phyloP scores from a whole-genome alignment of 2,113 vertebrate genomes.

The Dunckerocampus dactyliophorus region DNA sequence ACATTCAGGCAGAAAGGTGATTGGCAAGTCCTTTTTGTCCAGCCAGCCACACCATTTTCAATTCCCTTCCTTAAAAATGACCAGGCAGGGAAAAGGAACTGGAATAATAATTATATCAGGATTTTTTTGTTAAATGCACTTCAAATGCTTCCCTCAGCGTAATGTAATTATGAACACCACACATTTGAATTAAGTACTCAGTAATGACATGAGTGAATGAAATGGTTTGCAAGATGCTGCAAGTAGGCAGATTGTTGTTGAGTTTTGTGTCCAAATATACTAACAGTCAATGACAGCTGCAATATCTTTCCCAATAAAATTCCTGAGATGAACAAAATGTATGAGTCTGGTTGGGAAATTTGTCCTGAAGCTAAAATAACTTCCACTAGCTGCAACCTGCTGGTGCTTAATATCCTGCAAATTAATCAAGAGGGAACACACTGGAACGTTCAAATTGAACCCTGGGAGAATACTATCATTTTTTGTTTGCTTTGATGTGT shows the following conservation, averaged over 20 bases:
- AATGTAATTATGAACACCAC: neutral
- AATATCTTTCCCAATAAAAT: neutral
- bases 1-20: constrained; percentile 40
- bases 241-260: neutral
- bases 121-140: neutral
- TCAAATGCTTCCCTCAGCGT: neutral
- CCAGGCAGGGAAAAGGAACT: constrained; percentile 7
- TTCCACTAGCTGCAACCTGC: constrained; percentile 4
- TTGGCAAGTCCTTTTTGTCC: constrained; percentile 51
- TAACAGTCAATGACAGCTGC: neutral
- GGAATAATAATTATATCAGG: constrained; percentile 10
- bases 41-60: constrained; percentile 14
- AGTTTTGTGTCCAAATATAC: neutral
- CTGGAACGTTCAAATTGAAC: neutral
- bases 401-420: neutral
- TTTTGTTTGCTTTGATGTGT: neutral
- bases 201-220: neutral
- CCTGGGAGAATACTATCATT: neutral
- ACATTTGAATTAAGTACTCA: neutral
- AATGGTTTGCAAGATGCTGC: neutral
- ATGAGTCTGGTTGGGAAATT: neutral
- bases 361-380: constrained; percentile 9
- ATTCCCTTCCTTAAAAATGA: constrained; percentile 7
- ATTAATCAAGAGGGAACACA: neutral
- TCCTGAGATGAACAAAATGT: neutral